Base-by-base conservation (phyloP, 2,797 vertebrate genomes). In the Chelmon rostratus region DNA sequence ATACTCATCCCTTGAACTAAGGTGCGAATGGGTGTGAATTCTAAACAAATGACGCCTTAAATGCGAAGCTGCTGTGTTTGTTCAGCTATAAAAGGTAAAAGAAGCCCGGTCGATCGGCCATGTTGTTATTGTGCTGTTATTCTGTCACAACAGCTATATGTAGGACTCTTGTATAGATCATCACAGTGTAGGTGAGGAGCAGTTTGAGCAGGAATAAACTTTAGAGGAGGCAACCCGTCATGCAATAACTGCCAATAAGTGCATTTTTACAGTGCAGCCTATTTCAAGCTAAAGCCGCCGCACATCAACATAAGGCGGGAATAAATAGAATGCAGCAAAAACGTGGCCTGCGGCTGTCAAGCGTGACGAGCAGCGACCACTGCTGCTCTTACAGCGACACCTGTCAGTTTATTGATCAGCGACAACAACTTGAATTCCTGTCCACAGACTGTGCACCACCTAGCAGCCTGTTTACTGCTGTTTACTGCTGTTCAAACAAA, bases 341-440 rank as follows among this genome's bases (percentile, higher is more conserved):
- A 64, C 63, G 37, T 53, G 57, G 52, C 49, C 16, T 28, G 6
- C 47, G 37, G 79, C 68, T 77, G 84, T 85, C 76, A 56, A 16
- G 35, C 3, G 16, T 50, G 50, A 19, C 37, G 83, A 89, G 72
- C 68, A 38, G 68, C 52, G 79, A 61, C 74, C 61, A 59, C 81
- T 76, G 86, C 74, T 77, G 76, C 9, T 81, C 53, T 18, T 37
- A n/a, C 44, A 61, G 37, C 25, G 53, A 37, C 82, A 77, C 75
- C 68, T 89, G 89, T 73, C 80, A 74, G 50, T 37, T 73, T 83
- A 93, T 93, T 91, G 87, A 93, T 93, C 74, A 88, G 78, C 61
- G 76, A 73, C 63, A 81, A 72, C 78, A 87, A 76, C 87, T 84
- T 79, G 70, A 73, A 83, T 82, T 83, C 86, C 73, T 86, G 64